A percentile compares a stretch with the other conserved stretches of the same genome.
These are phyloP conservation scores for Drosophila melanogaster DNA, from an alignment of 1,140 invertebrate genomes.

Conservation along the genomic window DNA sequence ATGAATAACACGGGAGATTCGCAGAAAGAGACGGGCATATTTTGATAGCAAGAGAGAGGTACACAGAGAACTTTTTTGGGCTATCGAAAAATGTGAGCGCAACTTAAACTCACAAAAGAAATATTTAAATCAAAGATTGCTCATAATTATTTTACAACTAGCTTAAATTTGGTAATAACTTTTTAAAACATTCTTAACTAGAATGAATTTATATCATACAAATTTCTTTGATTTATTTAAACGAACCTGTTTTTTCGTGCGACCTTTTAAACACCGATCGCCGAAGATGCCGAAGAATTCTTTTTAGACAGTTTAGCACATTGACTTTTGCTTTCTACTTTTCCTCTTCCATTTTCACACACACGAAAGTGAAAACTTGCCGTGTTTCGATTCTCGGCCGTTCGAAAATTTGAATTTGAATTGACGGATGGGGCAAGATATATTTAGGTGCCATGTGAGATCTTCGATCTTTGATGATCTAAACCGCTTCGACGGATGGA, in stretches of 20 bases:
- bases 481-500: constrained; percentile 5
- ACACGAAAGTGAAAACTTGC: constrained; percentile 69
- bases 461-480: background rate
- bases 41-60: background rate
- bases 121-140: background rate
- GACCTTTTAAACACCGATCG: background rate
- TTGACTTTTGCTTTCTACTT: constrained; percentile 67
- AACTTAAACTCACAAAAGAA: background rate
- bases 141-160: too few species aligned
- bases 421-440: constrained; percentile 16
- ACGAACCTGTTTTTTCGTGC: background rate
- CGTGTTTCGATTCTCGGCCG: constrained; percentile 47
- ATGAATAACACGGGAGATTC: constrained; percentile 28
- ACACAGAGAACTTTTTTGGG: background rate
- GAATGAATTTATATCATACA: too few species aligned
- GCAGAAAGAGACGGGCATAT: background rate
- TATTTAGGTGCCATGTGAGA: constrained; percentile 10
- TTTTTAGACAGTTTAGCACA: constrained; percentile 25
- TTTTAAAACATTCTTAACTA: too few species aligned
- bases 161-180: too few species aligned
- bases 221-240: too few species aligned
- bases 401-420: constrained; percentile 40
- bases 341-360: constrained; percentile 37
- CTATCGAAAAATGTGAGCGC: background rate
- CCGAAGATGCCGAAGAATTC: constrained; percentile 1